Base-by-base conservation (phyloP, 1,140 invertebrate genomes). In the Drosophila triauraria region DNA sequence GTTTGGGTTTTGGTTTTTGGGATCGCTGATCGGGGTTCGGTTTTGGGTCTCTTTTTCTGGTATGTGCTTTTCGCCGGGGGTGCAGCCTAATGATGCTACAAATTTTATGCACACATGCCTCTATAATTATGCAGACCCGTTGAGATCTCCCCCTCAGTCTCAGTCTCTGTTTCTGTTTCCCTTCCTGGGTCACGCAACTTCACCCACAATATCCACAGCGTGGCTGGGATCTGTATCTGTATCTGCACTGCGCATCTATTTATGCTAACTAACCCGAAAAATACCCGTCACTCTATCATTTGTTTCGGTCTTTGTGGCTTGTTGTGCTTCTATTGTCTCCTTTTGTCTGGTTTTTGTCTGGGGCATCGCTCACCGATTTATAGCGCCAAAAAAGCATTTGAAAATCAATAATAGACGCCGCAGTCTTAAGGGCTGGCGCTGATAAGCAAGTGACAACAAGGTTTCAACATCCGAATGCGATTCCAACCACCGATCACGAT, bases 21-120 rank as follows among this genome's bases (percentile, higher is more conserved):
- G 53, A 56, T 40, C 32, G 53, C 53, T 56, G 53, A 56, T 56
- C 35, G 35, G 35, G 38, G 20, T 35, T 42, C 48, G 54, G 48
- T 75, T 51, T 64, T 61, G 38, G 77, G 59, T 44, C 30, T 47
- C 23, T 47, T 47, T 56, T 59, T 56, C 43, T 61, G 58, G 46
- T 83, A 59, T 71, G 50, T 54, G 58, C 64, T 44, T 88, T 84
- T 80, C 42, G 85, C 84, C 84, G 84, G 84, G 84, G 84, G 84
- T 88, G 84, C 84, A 88, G 80, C 80, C 84, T 88, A 88, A 88
- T 88, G 84, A 88, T 88, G 85, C 84, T 50, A 88, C 84, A 88
- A 87, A 87, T 87, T 87, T 88, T 87, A 87, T 87, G 83, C 84
- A 88, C 78, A 76, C 76, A 87, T 83, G 72, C 81, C 85, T 82